These are phyloP conservation scores for Paramacrobiotus metropolitanus DNA, from an alignment of 1,140 invertebrate species.

Conservation along the genomic window DNA sequence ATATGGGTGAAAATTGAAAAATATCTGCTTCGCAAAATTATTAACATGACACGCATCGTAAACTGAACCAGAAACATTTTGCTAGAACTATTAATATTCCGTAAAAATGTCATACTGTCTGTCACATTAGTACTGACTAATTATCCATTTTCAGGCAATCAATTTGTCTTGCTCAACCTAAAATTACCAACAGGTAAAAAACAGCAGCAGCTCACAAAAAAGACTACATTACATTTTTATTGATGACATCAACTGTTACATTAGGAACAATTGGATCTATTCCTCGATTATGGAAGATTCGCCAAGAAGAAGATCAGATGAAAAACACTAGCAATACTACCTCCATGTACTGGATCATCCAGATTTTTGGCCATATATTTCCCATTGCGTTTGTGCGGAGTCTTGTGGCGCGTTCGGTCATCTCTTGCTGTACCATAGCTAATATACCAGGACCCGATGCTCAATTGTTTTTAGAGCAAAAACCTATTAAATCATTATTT, in stretches of 20 bases:
- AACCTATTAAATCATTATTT: background rate
- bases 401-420: background rate
- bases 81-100: too few species aligned
- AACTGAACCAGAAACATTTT: too few species aligned
- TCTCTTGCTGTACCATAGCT: background rate
- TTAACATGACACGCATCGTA: too few species aligned
- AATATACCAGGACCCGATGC: background rate
- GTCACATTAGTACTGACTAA: too few species aligned
- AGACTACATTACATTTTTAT: too few species aligned
- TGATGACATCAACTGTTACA: too few species aligned
- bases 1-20: background rate
- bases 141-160: background rate
- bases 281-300: background rate
- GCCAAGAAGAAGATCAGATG: background rate
- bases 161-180: background rate
- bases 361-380: background rate
- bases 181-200: background rate
- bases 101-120: too few species aligned
- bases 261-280: background rate
- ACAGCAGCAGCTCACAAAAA: too few species aligned
- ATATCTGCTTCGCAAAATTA: too few species aligned
- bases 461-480: background rate
- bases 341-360: constrained; percentile 1
- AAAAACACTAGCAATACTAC: background rate
- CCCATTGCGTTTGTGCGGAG: background rate